phyloP scores from a whole-genome alignment of 1,140 invertebrate genomes.

The Drosophila rufa region DNA sequence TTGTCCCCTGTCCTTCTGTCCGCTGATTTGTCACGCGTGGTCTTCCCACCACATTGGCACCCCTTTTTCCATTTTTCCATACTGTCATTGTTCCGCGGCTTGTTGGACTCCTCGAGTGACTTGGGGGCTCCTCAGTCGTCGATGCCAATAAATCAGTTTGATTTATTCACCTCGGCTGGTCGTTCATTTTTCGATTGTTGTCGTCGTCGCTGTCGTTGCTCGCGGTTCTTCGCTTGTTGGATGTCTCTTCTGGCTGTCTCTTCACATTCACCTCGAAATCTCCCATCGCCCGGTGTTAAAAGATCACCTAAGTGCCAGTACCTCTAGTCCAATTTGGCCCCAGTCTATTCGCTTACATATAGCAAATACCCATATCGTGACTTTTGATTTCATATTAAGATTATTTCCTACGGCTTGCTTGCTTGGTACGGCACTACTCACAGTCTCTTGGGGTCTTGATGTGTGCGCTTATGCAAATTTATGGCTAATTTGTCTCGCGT shows the following conservation, averaged over 20 bases:
- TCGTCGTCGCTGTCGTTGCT: slow-evolving; percentile 53
- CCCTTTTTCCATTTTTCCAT: slow-evolving; percentile 13
- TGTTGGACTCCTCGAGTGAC: slow-evolving; percentile 28
- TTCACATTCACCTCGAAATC: slow-evolving; percentile 55
- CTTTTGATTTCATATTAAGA: slow-evolving; percentile 81
- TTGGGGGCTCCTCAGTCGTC: slow-evolving; percentile 56
- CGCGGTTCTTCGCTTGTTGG: slow-evolving; percentile 38
- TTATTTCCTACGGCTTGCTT: slow-evolving; percentile 34
- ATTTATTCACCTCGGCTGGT: slow-evolving; percentile 72
- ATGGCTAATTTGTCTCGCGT: slow-evolving; percentile 59
- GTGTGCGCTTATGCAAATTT: slow-evolving; percentile 49
- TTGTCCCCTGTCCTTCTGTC: slow-evolving; percentile 21
- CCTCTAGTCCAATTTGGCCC: slow-evolving; percentile 63
- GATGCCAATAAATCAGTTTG: slow-evolving; percentile 79
- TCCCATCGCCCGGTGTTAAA: slow-evolving; percentile 40
- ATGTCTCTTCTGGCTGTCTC: slow-evolving; percentile 48
- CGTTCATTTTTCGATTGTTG: slow-evolving; percentile 67
- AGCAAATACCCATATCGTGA: slow-evolving; percentile 74
- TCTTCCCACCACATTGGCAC: slow-evolving; percentile 31
- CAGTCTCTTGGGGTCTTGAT: slow-evolving; percentile 7
- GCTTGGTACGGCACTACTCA: not conserved
- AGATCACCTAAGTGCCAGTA: slow-evolving; percentile 47
- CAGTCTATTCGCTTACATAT: slow-evolving; percentile 40
- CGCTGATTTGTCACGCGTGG: slow-evolving; percentile 62
- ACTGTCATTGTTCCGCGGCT: slow-evolving; percentile 54